Conservation (phyloP, 2,888 invertebrate genomes). For the Drosophila bunnanda region DNA sequence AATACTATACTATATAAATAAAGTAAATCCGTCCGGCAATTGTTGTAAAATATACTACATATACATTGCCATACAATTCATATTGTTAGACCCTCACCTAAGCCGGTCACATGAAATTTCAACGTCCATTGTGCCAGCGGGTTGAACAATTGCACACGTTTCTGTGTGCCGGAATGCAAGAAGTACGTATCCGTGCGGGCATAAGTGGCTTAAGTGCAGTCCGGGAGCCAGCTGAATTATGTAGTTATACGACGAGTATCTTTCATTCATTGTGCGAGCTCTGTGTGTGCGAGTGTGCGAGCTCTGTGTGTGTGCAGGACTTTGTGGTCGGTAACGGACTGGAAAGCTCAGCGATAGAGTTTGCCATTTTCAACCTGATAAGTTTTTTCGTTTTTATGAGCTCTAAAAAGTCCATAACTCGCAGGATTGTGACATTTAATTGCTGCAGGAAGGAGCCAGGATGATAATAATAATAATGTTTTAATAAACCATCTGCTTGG, state of each 20-base stretch:
- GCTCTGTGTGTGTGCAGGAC: not conserved
- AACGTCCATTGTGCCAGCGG: constrained; percentile 66
- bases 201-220: constrained; percentile 65
- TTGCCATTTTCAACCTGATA: constrained; percentile 8
- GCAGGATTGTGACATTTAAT: not conserved
- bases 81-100: constrained; percentile 47
- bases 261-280: constrained; percentile 22
- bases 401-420: constrained; percentile 4
- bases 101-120: constrained; percentile 67
- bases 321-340: constrained; percentile 15
- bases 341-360: constrained; percentile 2
- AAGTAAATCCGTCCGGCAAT: constrained; percentile 35
- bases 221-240: constrained; percentile 68
- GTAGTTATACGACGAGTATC: constrained; percentile 29
- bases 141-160: constrained; percentile 74
- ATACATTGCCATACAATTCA: constrained; percentile 28
- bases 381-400: constrained; percentile 11
- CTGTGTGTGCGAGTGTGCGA: not conserved
- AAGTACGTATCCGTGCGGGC: constrained; percentile 53
- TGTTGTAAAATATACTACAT: constrained; percentile 44
- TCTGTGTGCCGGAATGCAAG: constrained; percentile 70
- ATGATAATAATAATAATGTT: not conserved
- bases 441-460: not conserved
- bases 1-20: constrained; percentile 1
- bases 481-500: not conserved